phyloP scores from a whole-genome alignment of 2,113 vertebrate genomes.

The Physeter macrocephalus region DNA sequence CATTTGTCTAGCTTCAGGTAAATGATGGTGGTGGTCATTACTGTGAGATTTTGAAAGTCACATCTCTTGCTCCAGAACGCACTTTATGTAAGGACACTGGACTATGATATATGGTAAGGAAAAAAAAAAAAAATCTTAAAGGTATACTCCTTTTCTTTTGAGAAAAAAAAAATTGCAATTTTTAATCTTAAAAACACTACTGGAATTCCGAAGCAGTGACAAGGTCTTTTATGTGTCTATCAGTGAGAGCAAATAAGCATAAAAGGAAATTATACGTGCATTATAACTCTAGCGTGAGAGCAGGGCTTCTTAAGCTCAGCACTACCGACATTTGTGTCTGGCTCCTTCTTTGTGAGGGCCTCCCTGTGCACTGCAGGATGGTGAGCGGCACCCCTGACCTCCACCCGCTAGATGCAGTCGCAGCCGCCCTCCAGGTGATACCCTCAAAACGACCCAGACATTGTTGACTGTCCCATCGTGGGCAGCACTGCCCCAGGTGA shows the following conservation, averaged over 20 bases:
- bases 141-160: neutral
- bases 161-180: neutral
- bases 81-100: neutral
- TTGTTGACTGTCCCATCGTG: neutral
- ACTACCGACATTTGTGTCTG: no score
- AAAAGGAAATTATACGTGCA: neutral
- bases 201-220: neutral
- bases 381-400: accelerated
- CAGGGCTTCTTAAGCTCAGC: neutral
- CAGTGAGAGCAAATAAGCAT: neutral
- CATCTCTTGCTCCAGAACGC: neutral
- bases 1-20: constrained; percentile 10
- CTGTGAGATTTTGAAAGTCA: neutral
- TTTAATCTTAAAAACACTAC: neutral
- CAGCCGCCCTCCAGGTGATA: accelerated
- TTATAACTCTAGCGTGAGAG: no score
- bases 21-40: neutral
- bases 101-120: constrained; percentile 16
- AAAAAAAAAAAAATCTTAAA: no score
- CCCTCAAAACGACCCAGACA: neutral
- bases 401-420: accelerated
- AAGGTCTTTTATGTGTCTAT: accelerated
- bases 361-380: accelerated
- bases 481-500: accelerated
- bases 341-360: no score